Evolutionary conservation across 2,888 invertebrate genomes (phyloP).

Genomic region (Amiota mariae): DNA sequence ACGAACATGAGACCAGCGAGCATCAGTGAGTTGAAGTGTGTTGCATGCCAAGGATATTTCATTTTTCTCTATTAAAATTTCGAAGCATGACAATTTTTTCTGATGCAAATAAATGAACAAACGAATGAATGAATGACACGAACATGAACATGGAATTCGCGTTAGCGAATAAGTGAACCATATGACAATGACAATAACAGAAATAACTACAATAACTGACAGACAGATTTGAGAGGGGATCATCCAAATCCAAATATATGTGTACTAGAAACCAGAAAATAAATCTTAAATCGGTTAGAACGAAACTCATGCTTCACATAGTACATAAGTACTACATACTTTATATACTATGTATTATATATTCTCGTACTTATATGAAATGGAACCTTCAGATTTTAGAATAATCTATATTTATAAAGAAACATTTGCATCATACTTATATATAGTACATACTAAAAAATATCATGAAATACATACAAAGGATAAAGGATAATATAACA

Average conservation of each 20-base stretch:
- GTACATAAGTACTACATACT: no score
- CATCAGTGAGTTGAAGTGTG: constrained; percentile 9
- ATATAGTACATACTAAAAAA: no score
- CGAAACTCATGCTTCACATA: no score
- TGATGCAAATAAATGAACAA: not conserved
- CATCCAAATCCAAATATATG: constrained; percentile 1
- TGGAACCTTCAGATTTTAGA: not conserved
- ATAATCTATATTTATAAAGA: not conserved
- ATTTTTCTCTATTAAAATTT: not conserved
- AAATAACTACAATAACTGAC: not conserved
- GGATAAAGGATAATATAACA: no score
- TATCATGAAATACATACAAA: no score
- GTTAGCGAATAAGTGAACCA: constrained; percentile 27
- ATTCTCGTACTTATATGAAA: no score
- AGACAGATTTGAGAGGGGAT: constrained; percentile 24
- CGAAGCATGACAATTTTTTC: constrained; percentile 1
- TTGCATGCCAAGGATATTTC: not conserved
- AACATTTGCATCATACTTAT: not conserved
- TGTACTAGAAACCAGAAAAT: not conserved
- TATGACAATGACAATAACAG: constrained; percentile 22
- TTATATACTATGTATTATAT: no score
- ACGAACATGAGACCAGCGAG: not conserved
- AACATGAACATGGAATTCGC: constrained; percentile 7
- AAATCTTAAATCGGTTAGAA: no score
- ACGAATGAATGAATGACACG: constrained; percentile 17